Evolutionary conservation across 2,113 vertebrate genomes (phyloP), one percentile per base, ranked within the genome.

Genomic region (Dermatemys mawii): DNA sequence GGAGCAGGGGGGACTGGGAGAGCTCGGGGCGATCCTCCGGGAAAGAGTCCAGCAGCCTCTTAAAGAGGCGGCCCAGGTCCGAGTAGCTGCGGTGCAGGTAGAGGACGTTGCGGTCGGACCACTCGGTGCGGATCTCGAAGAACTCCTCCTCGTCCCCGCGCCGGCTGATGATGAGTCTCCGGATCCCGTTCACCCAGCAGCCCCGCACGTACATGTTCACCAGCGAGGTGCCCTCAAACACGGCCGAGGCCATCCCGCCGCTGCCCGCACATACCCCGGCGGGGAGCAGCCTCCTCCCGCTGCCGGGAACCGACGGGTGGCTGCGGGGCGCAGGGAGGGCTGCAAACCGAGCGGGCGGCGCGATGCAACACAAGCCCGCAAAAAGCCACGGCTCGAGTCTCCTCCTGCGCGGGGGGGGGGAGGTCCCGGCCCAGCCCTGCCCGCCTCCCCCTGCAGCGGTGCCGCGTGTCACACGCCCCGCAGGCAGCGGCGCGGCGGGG

Each of bases 131-230:
- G 96, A 99, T 99, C 98, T 99, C 99, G 97, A 98, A 99, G 84
- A 99, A 99, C 94, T 99, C 99, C 98, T 99, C 99, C 97, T 99
- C 99, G 97, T 99, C 99, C 5, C 99, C 99, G 95, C 97, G 97
- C 89, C 98, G 98, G 97, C 98, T 99, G 97, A 99, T 99, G 96
- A 99, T 98, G 88, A 99, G 99, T 70, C 99, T 96, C 85, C 99
- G 98, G 97, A 99, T 98, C 41, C 99, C 99, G 98, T 99, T 99
- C 91, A 99, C 99, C 99, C 99, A 99, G 98, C 99, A 99, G 97
- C 99, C 99, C 95, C 99, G 98, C 93, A 99, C 99, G 95, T 98
- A 99, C 99, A 99, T 99, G 98, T 99, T 99, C 97, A 99, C 99
- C 96, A 99, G 98, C 89, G 99, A 99, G 75, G 99, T 99, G 94